Evolutionary conservation across 2,888 invertebrate species (phyloP).

Genomic region (Aleiodes alternator): DNA sequence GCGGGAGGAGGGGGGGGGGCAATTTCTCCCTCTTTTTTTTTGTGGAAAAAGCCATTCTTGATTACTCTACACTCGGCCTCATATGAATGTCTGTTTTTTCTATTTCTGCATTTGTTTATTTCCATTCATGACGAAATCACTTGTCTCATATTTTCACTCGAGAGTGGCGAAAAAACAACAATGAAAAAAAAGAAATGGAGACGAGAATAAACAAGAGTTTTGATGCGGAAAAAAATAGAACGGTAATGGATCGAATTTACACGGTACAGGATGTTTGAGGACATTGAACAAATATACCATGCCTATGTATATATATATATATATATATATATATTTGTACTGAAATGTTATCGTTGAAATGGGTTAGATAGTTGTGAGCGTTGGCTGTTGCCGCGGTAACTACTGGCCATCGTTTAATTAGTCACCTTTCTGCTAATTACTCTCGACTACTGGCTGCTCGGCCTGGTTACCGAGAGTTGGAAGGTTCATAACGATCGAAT

Average conservation of each 20-base stretch:
- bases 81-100: constrained; percentile 2
- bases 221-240: constrained; percentile 29
- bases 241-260: constrained; percentile 47
- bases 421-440: constrained; percentile 50
- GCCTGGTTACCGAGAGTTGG: constrained; percentile 15
- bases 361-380: constrained; percentile 41
- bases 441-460: constrained; percentile 36
- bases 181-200: not conserved
- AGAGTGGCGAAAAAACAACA: constrained; percentile 17
- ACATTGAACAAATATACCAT: constrained; percentile 42
- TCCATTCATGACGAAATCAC: not conserved
- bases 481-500: constrained; percentile 40
- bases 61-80: constrained; percentile 2
- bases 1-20: not conserved
- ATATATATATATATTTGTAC: constrained; percentile 11
- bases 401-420: constrained; percentile 49
- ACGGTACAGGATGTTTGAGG: constrained; percentile 44
- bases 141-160: not conserved
- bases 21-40: not conserved
- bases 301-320: constrained; percentile 11
- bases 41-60: not conserved
- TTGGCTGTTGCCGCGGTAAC: constrained; percentile 46
- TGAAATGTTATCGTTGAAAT: constrained; percentile 35
- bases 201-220: not conserved
- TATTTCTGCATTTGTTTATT: constrained; percentile 1